Evolutionary conservation across 2,113 vertebrate genomes (phyloP).

Genomic region (Pomatostomus ruficeps): DNA sequence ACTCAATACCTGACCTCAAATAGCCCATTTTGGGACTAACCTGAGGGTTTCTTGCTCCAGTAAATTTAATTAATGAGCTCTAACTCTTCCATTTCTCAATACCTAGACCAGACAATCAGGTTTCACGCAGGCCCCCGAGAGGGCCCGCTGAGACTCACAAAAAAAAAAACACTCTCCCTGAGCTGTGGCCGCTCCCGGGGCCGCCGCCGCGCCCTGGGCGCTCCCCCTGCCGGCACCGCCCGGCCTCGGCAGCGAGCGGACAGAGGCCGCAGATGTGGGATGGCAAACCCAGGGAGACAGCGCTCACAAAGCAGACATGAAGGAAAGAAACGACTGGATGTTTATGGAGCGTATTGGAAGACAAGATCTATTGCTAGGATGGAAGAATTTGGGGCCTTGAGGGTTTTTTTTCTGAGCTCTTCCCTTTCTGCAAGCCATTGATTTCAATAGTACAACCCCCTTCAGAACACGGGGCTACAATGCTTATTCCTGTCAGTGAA

Average conservation of each 20-base stretch:
- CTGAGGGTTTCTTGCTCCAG: background rate
- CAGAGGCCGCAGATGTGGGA: fast-evolving
- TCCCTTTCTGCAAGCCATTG: background rate
- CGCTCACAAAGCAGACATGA: fast-evolving
- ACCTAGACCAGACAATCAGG: fast-evolving
- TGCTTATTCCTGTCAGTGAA: background rate
- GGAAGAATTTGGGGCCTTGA: background rate
- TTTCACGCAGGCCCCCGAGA: background rate
- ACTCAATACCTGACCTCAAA: background rate
- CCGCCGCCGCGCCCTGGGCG: background rate
- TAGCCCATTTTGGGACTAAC: background rate
- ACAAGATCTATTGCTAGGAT: background rate
- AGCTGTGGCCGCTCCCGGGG: background rate
- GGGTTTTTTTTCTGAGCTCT: fast-evolving
- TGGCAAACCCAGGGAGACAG: fast-evolving
- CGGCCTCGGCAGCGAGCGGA: background rate
- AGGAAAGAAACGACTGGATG: too few relatives aligned
- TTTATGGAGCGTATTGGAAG: background rate
- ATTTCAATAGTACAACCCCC: background rate
- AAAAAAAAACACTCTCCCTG: fast-evolving
- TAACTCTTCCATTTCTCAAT: background rate
- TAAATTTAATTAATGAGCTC: background rate
- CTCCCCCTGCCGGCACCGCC: background rate
- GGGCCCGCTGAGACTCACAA: fast-evolving
- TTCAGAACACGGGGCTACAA: background rate